Conservation (phyloP, 2,113 vertebrate genomes). For the Pelobates fuscus region DNA sequence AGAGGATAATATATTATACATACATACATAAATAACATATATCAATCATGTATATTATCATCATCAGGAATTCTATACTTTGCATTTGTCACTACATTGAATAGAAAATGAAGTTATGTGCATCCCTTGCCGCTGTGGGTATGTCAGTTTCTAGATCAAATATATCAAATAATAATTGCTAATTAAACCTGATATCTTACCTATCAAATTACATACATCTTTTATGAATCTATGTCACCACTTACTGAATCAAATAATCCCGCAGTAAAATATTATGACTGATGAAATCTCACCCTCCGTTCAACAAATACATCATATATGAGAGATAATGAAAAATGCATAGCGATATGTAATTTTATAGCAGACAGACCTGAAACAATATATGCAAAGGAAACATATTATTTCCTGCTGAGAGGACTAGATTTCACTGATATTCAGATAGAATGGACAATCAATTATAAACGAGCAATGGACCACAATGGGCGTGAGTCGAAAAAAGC, state of each 20-base stretch:
- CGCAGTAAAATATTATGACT: constrained; percentile 20
- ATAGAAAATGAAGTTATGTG: not conserved
- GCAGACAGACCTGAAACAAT: not conserved
- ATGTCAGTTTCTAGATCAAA: constrained; percentile 13
- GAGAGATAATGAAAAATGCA: not conserved
- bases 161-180: not conserved
- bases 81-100: not conserved
- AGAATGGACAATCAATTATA: constrained; percentile 10
- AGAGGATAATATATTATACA: too few species aligned
- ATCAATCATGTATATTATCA: not conserved
- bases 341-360: not conserved
- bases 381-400: not conserved
- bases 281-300: constrained; percentile 19
- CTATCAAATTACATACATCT: not conserved
- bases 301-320: constrained; percentile 31
- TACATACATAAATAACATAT: too few species aligned
- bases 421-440: not conserved
- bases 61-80: not conserved
- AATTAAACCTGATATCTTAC: constrained; percentile 6
- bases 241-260: constrained; percentile 8
- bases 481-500: not conserved
- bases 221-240: constrained; percentile 16
- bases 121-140: not conserved
- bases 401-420: constrained; percentile 18
- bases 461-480: not conserved